Conservation (phyloP, 1,140 invertebrate species). For the Maniola jurtina region DNA sequence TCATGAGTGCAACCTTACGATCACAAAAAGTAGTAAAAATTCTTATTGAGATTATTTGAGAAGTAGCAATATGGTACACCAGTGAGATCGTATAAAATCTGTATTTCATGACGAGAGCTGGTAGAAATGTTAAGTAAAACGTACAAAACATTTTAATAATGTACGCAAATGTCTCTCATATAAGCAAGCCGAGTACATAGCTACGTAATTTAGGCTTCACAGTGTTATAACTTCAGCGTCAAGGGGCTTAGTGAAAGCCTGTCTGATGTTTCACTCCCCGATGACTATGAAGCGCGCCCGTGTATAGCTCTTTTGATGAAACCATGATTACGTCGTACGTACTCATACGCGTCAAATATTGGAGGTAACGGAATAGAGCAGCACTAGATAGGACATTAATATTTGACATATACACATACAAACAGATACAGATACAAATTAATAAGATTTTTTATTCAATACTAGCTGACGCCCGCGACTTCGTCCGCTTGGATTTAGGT, state of each 20-base stretch:
- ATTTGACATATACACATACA: too few species aligned
- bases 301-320: constrained; percentile 67
- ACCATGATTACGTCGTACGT: constrained; percentile 70
- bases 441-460: neutral
- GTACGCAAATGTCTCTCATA: neutral
- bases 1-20: too few species aligned
- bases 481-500: too few species aligned
- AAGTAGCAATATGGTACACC: too few species aligned
- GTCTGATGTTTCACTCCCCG: constrained; percentile 54
- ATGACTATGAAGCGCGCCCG: constrained; percentile 47
- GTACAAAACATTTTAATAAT: neutral
- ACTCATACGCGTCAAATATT: constrained; percentile 25
- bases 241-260: constrained; percentile 56
- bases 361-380: neutral
- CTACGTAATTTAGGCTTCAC: constrained; percentile 44
- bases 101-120: too few species aligned
- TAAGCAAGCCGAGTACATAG: constrained; percentile 15
- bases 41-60: too few species aligned
- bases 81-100: too few species aligned
- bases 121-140: neutral
- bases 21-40: too few species aligned
- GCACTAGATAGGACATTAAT: constrained; percentile 13
- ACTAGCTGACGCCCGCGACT: too few species aligned
- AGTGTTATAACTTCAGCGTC: constrained; percentile 30
- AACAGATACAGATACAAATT: too few species aligned